These are phyloP conservation scores for Girardinus metallicus DNA, from an alignment of 2,797 vertebrate genomes.

Conservation along the genomic window DNA sequence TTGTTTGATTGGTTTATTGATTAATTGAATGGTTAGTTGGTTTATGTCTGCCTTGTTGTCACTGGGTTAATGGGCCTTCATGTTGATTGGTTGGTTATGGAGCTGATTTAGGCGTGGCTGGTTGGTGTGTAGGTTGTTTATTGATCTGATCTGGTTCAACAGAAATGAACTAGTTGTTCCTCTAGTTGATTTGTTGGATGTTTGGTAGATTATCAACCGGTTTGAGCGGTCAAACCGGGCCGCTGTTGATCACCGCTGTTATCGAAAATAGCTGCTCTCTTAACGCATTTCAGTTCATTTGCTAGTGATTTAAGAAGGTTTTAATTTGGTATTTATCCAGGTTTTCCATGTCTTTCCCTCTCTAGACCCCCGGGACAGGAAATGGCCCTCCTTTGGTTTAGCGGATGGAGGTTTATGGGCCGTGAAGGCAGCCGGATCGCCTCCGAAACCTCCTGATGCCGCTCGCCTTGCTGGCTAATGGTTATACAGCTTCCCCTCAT, in stretches of 20 bases:
- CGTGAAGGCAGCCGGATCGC: slow-evolving; percentile 51
- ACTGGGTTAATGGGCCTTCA: background rate
- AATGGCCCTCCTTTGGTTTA: slow-evolving; percentile 52
- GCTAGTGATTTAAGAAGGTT: background rate
- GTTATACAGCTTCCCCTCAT: slow-evolving; percentile 63
- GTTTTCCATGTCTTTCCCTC: background rate
- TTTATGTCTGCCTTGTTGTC: background rate
- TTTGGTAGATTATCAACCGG: background rate
- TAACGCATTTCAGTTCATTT: background rate
- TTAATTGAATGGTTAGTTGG: background rate
- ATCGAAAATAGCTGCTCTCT: background rate
- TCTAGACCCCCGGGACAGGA: slow-evolving; percentile 46
- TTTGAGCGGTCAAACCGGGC: too few species aligned
- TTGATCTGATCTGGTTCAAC: background rate
- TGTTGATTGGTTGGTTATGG: background rate
- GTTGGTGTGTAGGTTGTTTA: background rate
- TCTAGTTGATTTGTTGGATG: background rate
- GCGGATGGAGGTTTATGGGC: slow-evolving; percentile 38
- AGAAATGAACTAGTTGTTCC: background rate
- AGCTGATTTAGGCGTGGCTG: too few species aligned
- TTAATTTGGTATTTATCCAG: background rate
- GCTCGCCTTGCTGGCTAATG: slow-evolving; percentile 56
- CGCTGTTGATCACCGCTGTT: background rate
- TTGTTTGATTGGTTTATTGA: background rate
- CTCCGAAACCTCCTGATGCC: slow-evolving; percentile 25